Evolutionary conservation across 2,888 invertebrate genomes (phyloP).

Genomic region (Clunio marinus): DNA sequence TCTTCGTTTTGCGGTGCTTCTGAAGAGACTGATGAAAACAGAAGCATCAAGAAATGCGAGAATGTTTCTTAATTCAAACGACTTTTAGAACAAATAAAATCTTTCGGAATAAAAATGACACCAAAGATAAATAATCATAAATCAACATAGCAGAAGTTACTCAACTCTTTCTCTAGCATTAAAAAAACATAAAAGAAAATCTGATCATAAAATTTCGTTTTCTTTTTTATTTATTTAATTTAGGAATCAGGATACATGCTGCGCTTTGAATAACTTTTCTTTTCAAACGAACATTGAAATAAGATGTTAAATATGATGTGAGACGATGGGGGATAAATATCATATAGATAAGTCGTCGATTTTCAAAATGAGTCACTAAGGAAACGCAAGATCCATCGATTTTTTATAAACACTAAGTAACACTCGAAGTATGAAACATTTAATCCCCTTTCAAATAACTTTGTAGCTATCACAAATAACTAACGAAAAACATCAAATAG

Average conservation of each 20-base stretch:
- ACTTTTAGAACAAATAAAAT: neutral
- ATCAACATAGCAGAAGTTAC: neutral
- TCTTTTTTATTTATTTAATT: neutral
- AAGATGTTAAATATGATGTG: too few relatives aligned
- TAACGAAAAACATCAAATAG: slow-evolving; percentile 8
- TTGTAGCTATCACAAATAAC: neutral
- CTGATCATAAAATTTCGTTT: slow-evolving; percentile 4
- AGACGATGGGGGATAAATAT: too few relatives aligned
- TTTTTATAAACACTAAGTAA: too few relatives aligned
- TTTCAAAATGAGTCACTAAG: too few relatives aligned
- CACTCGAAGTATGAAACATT: too few relatives aligned
- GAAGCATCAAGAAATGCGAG: neutral
- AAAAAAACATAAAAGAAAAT: neutral
- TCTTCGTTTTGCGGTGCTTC: neutral
- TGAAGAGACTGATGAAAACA: neutral
- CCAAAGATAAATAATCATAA: neutral
- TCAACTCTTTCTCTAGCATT: neutral
- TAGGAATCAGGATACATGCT: neutral
- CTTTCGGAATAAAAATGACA: neutral
- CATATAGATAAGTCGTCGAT: too few relatives aligned
- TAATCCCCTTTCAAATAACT: too few relatives aligned
- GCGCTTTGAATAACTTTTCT: too few relatives aligned
- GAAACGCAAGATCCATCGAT: too few relatives aligned
- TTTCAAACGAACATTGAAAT: too few relatives aligned
- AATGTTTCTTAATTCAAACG: neutral